phyloP scores from a whole-genome alignment of 2,888 invertebrate species.

The Andrena trimmerana region DNA sequence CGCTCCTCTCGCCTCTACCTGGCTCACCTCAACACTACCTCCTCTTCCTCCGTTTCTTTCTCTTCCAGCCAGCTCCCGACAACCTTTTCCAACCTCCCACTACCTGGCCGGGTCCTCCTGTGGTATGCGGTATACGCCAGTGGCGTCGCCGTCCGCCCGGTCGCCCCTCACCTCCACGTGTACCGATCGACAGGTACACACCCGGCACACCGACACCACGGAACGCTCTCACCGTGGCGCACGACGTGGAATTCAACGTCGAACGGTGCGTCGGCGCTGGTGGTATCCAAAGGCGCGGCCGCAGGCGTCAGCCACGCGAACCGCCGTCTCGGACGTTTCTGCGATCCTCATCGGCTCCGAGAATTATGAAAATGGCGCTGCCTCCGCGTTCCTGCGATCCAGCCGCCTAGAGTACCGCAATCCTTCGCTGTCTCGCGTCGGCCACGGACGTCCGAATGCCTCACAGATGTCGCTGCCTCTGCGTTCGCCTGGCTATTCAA shows the following conservation, averaged over 20 bases:
- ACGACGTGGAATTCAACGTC: constrained; percentile 44
- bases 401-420: neutral
- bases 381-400: neutral
- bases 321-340: constrained; percentile 46
- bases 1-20: constrained; percentile 33
- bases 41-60: constrained; percentile 47
- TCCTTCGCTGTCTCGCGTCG: neutral
- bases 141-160: constrained; percentile 62
- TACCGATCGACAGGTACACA: constrained; percentile 51
- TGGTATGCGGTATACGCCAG: constrained; percentile 68
- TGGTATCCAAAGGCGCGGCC: constrained; percentile 81
- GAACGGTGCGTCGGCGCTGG: constrained; percentile 70
- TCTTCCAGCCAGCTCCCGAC: constrained; percentile 38
- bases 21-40: constrained; percentile 2
- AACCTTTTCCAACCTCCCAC: constrained; percentile 59
- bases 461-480: constrained; percentile 52
- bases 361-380: constrained; percentile 5
- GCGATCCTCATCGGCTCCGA: constrained; percentile 52
- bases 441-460: neutral
- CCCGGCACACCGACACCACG: constrained; percentile 23
- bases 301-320: constrained; percentile 60
- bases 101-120: constrained; percentile 54
- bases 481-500: neutral
- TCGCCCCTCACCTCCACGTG: constrained; percentile 68
- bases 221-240: constrained; percentile 30